A percentile compares a stretch with the other conserved stretches of the same genome.
phyloP scores from a whole-genome alignment of 92 coral and sea anemone species.

The Palythoa heliodiscus region DNA sequence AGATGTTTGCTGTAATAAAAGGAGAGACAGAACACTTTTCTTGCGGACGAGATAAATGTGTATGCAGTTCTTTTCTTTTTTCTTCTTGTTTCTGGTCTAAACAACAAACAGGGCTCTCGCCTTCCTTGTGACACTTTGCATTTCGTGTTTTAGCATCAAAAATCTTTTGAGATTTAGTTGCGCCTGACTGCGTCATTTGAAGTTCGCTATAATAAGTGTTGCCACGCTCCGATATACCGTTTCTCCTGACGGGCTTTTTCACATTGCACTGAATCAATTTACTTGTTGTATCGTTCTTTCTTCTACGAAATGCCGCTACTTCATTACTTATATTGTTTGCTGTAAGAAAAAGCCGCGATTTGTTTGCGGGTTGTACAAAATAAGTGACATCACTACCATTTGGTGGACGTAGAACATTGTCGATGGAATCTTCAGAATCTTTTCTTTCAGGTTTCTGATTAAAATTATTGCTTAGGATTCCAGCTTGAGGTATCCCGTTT shows the following conservation, averaged over 20 bases:
- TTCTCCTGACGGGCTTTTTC: neutral
- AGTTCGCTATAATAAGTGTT: neutral
- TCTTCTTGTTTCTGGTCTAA: neutral
- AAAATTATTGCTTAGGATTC: too few species aligned
- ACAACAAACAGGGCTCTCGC: neutral
- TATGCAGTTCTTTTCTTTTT: neutral
- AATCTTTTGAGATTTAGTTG: neutral
- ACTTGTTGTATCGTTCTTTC: too few species aligned
- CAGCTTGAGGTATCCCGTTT: too few species aligned
- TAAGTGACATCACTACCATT: neutral
- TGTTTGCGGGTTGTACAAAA: neutral
- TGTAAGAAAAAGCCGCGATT: neutral
- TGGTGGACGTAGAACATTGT: neutral
- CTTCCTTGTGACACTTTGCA: neutral
- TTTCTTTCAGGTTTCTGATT: neutral
- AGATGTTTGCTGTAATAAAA: neutral
- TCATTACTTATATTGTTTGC: neutral
- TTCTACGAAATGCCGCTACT: neutral
- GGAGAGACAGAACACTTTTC: too few species aligned
- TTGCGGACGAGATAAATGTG: neutral
- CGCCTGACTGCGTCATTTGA: neutral
- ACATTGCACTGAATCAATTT: neutral
- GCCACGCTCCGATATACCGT: neutral
- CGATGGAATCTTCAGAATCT: neutral
- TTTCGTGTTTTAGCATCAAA: neutral